Evolutionary conservation across 2,113 vertebrate species (phyloP).

Genomic region (cattle (Bos taurus)): DNA sequence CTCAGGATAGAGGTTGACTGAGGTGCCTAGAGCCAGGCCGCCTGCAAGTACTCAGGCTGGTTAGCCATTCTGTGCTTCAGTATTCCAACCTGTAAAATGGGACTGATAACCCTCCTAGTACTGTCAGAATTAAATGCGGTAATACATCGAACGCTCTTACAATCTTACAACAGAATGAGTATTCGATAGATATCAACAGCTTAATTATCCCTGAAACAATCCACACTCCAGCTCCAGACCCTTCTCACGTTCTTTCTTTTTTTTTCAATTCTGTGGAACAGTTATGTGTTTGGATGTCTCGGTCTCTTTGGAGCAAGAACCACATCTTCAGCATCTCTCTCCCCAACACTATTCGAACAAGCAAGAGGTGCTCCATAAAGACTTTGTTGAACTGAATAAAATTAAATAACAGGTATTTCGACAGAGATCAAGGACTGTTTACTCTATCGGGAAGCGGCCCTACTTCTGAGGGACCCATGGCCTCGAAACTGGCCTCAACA

Average conservation of each 20-base stretch:
- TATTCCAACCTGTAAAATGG: neutral
- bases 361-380: neutral
- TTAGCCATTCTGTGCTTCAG: neutral
- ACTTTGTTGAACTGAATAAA: conserved; percentile 4
- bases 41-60: neutral
- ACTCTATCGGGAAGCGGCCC: conserved; percentile 11
- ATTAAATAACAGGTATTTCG: conserved; percentile 29
- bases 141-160: neutral
- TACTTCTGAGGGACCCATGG: conserved; percentile 42
- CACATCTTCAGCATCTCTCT: neutral
- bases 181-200: neutral
- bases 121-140: neutral
- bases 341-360: neutral
- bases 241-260: neutral
- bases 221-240: neutral
- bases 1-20: neutral
- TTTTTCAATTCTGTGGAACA: neutral
- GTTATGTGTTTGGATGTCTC: neutral
- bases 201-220: neutral
- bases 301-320: neutral
- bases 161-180: neutral
- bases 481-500: conserved; percentile 22
- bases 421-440: conserved; percentile 61
- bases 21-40: neutral
- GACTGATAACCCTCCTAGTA: neutral